These are phyloP conservation scores for Nemurella pictetii DNA, from an alignment of 2,888 invertebrate genomes.

Conservation along the genomic window DNA sequence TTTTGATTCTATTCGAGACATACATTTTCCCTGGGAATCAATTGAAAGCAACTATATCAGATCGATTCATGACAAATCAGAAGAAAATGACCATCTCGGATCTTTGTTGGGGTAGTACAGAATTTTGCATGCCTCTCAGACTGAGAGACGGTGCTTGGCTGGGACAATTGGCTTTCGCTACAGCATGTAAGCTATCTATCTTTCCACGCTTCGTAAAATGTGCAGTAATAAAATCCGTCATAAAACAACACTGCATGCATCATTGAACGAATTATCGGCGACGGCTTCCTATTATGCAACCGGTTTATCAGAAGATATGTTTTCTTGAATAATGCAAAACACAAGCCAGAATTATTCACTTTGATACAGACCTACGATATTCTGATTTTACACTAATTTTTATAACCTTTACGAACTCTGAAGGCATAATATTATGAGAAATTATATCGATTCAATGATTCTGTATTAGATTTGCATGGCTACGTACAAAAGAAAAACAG, in stretches of 20 bases:
- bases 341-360: neutral
- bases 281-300: neutral
- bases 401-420: no score
- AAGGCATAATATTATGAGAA: neutral
- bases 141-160: neutral
- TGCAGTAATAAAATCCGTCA: neutral
- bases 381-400: neutral
- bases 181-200: no score
- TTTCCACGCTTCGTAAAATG: neutral
- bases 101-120: no score
- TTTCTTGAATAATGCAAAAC: neutral
- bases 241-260: neutral
- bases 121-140: neutral
- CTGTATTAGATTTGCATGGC: no score
- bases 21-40: neutral
- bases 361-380: neutral
- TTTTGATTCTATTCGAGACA: neutral
- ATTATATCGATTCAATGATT: neutral
- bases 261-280: neutral
- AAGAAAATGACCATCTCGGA: neutral
- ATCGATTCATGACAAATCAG: neutral
- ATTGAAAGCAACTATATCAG: neutral
- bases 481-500: no score
- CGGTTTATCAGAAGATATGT: neutral
- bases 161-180: neutral